phyloP scores from a whole-genome alignment of 2,888 invertebrate species.

The Tetheella fluctuosa region DNA sequence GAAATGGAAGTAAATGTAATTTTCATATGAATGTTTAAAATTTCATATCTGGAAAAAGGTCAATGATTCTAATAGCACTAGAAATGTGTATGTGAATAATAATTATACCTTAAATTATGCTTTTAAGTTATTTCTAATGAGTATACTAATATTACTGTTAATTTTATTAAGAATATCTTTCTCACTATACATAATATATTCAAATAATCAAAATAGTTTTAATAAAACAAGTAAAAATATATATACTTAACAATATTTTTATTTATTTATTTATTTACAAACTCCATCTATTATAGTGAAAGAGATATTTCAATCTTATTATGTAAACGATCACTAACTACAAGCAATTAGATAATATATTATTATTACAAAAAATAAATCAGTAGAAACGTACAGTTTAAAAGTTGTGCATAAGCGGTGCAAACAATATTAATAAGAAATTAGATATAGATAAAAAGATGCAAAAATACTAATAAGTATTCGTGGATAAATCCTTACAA shows the following conservation, averaged over 20 bases:
- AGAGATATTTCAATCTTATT: slow-evolving; percentile 17
- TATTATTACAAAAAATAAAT: slow-evolving; percentile 42
- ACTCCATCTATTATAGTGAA: slow-evolving; percentile 21
- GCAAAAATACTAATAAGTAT: slow-evolving; percentile 38
- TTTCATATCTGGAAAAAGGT: not conserved
- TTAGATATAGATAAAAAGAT: slow-evolving; percentile 32
- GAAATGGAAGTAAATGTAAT: not conserved
- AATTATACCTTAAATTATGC: not conserved
- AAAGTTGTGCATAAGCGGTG: slow-evolving; percentile 74
- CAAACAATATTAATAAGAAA: slow-evolving; percentile 59
- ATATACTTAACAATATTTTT: no score
- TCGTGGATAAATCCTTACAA: slow-evolving; percentile 33
- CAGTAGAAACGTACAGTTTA: slow-evolving; percentile 30
- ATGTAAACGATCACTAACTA: slow-evolving; percentile 33
- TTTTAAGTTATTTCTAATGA: not conserved
- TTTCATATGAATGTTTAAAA: not conserved
- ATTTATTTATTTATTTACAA: no score
- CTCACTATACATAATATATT: not conserved
- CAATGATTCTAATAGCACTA: slow-evolving; percentile 1
- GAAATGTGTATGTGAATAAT: not conserved
- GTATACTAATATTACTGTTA: not conserved
- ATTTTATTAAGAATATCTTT: not conserved
- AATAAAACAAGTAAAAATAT: not conserved
- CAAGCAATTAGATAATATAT: slow-evolving; percentile 43
- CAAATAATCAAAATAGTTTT: not conserved